These are phyloP conservation scores for Aethina tumida DNA, from an alignment of 1,140 invertebrate genomes.

Conservation along the genomic window DNA sequence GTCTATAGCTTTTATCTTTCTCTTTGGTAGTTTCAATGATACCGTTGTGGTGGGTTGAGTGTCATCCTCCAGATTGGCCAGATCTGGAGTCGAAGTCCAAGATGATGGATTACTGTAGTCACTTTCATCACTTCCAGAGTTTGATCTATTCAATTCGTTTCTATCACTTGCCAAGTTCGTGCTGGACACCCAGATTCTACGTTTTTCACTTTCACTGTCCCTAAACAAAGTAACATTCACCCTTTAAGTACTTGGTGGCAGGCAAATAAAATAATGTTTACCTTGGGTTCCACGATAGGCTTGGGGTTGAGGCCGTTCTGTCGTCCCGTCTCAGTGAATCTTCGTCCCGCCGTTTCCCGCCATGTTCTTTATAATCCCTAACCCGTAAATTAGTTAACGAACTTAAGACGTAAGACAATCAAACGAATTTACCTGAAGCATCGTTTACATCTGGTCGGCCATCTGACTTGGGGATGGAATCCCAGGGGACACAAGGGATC, in stretches of 20 bases:
- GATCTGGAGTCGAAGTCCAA: slow-evolving; percentile 64
- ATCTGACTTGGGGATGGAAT: slow-evolving; percentile 88
- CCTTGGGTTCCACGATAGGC: slow-evolving; percentile 52
- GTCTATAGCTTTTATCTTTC: slow-evolving; percentile 37
- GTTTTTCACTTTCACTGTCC: slow-evolving; percentile 17
- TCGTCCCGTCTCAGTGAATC: slow-evolving; percentile 44
- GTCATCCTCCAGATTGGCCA: slow-evolving; percentile 46
- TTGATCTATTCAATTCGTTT: no score
- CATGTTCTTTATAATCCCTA: slow-evolving; percentile 84
- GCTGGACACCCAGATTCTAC: slow-evolving; percentile 48
- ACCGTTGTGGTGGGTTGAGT: slow-evolving; percentile 44
- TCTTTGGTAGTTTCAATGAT: slow-evolving; percentile 51
- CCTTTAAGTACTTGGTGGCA: not conserved
- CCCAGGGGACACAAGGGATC: slow-evolving; percentile 83
- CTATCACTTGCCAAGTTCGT: slow-evolving; percentile 35
- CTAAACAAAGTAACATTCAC: slow-evolving; percentile 13
- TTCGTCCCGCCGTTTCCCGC: slow-evolving; percentile 49
- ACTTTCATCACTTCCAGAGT: slow-evolving; percentile 7
- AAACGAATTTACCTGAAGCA: slow-evolving; percentile 63
- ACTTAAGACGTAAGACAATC: slow-evolving; percentile 4
- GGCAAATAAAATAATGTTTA: slow-evolving; percentile 15
- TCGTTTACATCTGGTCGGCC: slow-evolving; percentile 85
- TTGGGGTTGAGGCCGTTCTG: slow-evolving; percentile 64
- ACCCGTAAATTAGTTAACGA: slow-evolving; percentile 12
- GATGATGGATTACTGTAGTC: slow-evolving; percentile 37